Evolutionary conservation across 2,113 vertebrate species (phyloP), one percentile per base, ranked within the genome.

Genomic region (Astur gentilis): DNA sequence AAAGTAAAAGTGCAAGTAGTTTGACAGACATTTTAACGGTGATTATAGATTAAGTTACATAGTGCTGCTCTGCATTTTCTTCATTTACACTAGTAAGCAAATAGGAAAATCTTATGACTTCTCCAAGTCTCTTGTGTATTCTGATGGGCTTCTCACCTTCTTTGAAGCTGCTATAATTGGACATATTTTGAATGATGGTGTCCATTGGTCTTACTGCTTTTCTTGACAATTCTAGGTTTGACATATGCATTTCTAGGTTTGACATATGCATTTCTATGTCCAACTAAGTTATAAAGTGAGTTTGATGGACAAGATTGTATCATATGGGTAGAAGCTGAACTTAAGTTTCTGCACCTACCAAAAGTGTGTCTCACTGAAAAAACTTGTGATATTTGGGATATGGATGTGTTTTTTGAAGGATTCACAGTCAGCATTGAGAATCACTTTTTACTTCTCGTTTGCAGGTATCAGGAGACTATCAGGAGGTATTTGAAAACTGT

Each of bases 261-360:
- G 34, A 96, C 85, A 83, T 78, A 88, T 36, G 70, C 34, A 75
- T 97, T 95, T 93, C 65, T 82, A 82, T 44, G 54, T 32, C 83
- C 44, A 64, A 14, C 40, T 73, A 96, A 96, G 91, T 95, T 92
- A 76, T n/a, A 96, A 83, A 92, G 50, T 91, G 60, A 95, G 32
- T 54, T 45, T 93, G 71, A 83, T 47, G 83, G 55, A 81, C 10
- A 11, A 82, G 61, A 6, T 18, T n/a, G 38, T 79, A 19, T 62
- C 70, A 92, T 84, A 87, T 83, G 61, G 83, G 90, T 3, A n/a
- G 27, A 83, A n/a, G 32, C 14, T 27, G 50, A 89, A 67, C 21
- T 81, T 36, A 26, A 42, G 25, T 45, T 69, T 31, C 65, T 54
- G 9, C 31, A 76, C 25, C 11, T 27, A 80, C 16, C 10, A 31